Base-by-base conservation (phyloP, 2,797 vertebrate species). In the Pempheris klunzingeri region DNA sequence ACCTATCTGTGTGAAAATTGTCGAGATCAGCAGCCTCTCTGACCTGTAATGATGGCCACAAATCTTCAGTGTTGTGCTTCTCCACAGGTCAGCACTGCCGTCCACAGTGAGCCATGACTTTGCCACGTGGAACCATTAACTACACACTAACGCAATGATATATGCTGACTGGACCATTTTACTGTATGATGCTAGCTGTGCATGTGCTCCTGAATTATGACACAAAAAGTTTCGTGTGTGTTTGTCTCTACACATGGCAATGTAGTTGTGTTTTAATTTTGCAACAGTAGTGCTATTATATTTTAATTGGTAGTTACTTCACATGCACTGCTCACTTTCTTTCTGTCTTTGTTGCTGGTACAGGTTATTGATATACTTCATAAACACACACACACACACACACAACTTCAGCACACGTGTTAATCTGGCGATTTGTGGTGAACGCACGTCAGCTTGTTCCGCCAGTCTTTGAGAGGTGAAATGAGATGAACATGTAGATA, bases 1-100 rank as follows among this genome's bases (percentile, higher is more conserved):
- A 30, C 59, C 39, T 66, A 14, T 71, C 39, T 66, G 4, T 46
- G 4, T 47, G 13, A 53, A 63, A 66, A 66, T 47, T 64, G 70
- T 61, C 80, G 77, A 88, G 15, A 57, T 90, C 84, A 87, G 78
- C 78, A 79, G 32, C 46, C 58, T 77, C 63, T 72, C 22, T 61
- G 70, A 79, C 46, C 77, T 77, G 52, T 67, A 47, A 54, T 18
- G 28, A 77, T 39, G 55, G 39, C 59, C 55, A 74, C 82, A 88
- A 73, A 85, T 82, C 73, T 61, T 74, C 30, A 44, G 34, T 20
- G 32, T 41, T 76, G 58, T 49, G 57, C 57, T 65, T 80, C 82
- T 66, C 72, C 43, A 55, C 86, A 67, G 68, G 62, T 87, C 84
- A 82, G 76, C 54, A 50, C 55, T 69, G 82, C 57, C 38, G 38